Conservation (phyloP, 2,113 vertebrate genomes). For the Serilophus lunatus region DNA sequence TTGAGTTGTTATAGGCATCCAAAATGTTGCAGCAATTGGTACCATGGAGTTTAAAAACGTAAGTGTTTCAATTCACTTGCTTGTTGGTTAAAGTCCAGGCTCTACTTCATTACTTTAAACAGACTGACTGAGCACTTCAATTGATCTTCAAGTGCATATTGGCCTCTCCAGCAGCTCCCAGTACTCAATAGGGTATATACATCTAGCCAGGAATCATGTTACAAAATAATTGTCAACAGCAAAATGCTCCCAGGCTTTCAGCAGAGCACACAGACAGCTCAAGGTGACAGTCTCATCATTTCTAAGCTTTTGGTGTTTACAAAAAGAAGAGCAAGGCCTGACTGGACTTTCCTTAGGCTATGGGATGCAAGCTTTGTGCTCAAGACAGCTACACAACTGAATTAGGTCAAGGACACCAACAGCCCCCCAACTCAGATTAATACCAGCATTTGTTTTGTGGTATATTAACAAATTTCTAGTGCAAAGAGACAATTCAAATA, state of each 20-base stretch:
- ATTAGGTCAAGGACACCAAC: background rate
- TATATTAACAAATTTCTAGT: background rate
- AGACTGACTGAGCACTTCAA: background rate
- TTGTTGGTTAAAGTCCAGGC: background rate
- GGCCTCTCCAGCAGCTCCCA: background rate
- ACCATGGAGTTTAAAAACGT: fast-evolving
- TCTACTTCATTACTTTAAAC: background rate
- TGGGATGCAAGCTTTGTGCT: background rate
- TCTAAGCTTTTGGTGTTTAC: background rate
- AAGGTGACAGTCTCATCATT: background rate
- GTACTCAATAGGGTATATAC: background rate
- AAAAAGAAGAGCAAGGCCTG: background rate
- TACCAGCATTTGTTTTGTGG: background rate
- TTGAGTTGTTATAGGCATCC: fast-evolving
- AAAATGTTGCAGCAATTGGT: background rate
- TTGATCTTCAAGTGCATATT: background rate
- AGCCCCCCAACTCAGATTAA: background rate
- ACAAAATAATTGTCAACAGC: background rate
- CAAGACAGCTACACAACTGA: background rate
- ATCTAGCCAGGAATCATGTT: background rate
- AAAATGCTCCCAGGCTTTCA: background rate
- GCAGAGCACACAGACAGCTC: background rate
- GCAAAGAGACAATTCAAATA: background rate
- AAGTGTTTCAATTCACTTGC: fast-evolving
- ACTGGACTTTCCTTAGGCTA: background rate